A percentile compares a stretch with the other conserved stretches of the same genome.
Evolutionary conservation across 2,797 vertebrate species (phyloP).

Genomic region (Pangasius larnaudii): DNA sequence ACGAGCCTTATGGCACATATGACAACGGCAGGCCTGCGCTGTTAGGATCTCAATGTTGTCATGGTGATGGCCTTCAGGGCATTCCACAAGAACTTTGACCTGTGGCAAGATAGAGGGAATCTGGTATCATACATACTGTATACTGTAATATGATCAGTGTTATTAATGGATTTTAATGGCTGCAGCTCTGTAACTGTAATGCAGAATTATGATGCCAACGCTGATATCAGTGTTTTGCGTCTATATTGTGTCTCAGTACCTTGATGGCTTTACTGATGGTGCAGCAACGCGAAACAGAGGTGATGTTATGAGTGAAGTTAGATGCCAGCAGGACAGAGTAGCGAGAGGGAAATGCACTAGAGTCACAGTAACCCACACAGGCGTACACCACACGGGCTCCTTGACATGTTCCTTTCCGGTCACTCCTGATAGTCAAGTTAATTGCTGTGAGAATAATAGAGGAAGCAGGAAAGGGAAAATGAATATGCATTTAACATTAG

Average conservation of each 20-base stretch:
- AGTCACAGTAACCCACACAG: constrained; percentile 91
- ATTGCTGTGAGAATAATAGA: constrained; percentile 73
- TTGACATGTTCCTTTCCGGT: constrained; percentile 80
- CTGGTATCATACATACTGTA: not conserved
- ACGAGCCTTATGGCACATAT: constrained; percentile 87
- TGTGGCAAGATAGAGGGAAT: constrained; percentile 54
- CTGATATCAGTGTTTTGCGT: not conserved
- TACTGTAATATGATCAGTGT: not conserved
- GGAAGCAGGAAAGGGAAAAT: not conserved
- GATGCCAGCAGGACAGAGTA: constrained; percentile 87
- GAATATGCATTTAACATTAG: not conserved
- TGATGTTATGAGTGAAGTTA: constrained; percentile 87
- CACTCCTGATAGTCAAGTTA: constrained; percentile 86
- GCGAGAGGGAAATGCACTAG: constrained; percentile 88
- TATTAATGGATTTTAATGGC: not conserved
- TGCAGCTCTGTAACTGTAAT: not conserved
- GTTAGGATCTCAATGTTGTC: constrained; percentile 85
- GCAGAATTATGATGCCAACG: not conserved
- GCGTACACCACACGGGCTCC: constrained; percentile 82
- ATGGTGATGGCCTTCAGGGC: constrained; percentile 71
- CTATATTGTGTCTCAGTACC: constrained; percentile 53
- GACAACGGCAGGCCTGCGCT: constrained; percentile 84
- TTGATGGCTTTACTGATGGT: constrained; percentile 81
- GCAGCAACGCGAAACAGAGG: constrained; percentile 87
- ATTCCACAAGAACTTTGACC: constrained; percentile 88